phyloP scores from a whole-genome alignment of 2,888 invertebrate genomes.

The Heliconius hortense region DNA sequence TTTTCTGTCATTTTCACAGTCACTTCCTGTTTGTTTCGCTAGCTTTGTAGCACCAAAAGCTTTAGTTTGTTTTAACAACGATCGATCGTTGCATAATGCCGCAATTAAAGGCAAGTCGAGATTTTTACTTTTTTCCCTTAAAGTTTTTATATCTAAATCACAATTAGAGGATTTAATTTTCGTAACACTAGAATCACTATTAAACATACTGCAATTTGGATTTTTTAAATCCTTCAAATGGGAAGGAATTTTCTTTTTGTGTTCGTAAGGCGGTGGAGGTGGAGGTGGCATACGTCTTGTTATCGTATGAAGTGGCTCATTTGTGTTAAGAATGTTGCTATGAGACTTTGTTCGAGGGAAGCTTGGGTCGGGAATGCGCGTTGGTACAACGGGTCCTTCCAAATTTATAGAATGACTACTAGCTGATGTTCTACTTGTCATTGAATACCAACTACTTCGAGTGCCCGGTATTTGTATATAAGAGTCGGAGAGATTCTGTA shows the following conservation, averaged over 20 bases:
- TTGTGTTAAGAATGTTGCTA: slow-evolving; percentile 88
- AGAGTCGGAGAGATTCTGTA: slow-evolving; percentile 89
- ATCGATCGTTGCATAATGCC: slow-evolving; percentile 95
- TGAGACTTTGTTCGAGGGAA: slow-evolving; percentile 89
- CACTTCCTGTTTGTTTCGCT: slow-evolving; percentile 66
- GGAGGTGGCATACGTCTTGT: slow-evolving; percentile 81
- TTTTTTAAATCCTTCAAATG: slow-evolving; percentile 64
- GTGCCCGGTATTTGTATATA: slow-evolving; percentile 84
- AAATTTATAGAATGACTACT: slow-evolving; percentile 85
- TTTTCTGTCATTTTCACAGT: slow-evolving; percentile 75
- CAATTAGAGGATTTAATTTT: slow-evolving; percentile 73
- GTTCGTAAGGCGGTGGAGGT: slow-evolving; percentile 78
- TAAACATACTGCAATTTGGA: slow-evolving; percentile 52
- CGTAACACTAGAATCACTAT: slow-evolving; percentile 60
- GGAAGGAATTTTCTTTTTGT: slow-evolving; percentile 81
- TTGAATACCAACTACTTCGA: slow-evolving; percentile 84
- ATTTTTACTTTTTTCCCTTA: slow-evolving; percentile 94
- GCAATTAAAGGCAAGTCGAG: slow-evolving; percentile 95
- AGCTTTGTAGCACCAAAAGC: slow-evolving; percentile 90
- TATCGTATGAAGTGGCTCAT: slow-evolving; percentile 76
- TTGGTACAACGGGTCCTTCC: slow-evolving; percentile 85
- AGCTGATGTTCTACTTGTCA: slow-evolving; percentile 80
- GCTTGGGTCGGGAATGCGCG: slow-evolving; percentile 76
- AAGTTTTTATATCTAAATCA: slow-evolving; percentile 88
- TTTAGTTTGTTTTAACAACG: slow-evolving; percentile 93